Evolutionary conservation across 2,113 vertebrate genomes (phyloP).

Genomic region (Syngnathoides biaculeatus): DNA sequence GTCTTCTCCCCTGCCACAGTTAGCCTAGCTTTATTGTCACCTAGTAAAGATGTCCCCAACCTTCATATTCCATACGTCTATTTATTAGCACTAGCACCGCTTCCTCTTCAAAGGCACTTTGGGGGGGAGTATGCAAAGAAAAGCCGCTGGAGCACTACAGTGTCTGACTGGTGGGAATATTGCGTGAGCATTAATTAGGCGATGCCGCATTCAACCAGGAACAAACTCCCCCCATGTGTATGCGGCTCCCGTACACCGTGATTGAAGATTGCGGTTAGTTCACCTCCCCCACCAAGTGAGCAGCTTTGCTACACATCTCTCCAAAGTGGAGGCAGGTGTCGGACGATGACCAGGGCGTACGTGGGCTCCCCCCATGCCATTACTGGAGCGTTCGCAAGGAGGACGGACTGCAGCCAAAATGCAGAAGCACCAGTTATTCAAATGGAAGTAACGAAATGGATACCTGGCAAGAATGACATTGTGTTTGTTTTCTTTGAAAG

Average conservation of each 20-base stretch:
- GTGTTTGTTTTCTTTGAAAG: conserved; percentile 67
- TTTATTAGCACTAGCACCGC: conserved; percentile 35
- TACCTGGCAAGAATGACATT: conserved; percentile 66
- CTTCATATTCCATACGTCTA: conserved; percentile 39
- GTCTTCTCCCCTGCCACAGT: conserved; percentile 49
- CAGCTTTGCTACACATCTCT: conserved; percentile 64
- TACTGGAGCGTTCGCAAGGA: conserved; percentile 23
- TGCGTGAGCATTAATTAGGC: conserved; percentile 30
- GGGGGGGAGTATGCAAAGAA: conserved; percentile 18
- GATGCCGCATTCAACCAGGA: conserved; percentile 25
- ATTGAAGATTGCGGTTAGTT: conserved; percentile 63
- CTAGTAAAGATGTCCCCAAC: conserved; percentile 51
- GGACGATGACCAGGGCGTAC: conserved; percentile 68
- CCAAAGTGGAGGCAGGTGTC: conserved; percentile 64
- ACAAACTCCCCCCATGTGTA: conserved; percentile 36
- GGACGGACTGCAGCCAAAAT: background rate
- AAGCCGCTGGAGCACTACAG: conserved; percentile 32
- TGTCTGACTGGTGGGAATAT: conserved; percentile 31
- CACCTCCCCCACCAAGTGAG: conserved; percentile 51
- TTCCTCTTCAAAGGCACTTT: conserved; percentile 26
- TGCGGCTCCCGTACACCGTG: conserved; percentile 44
- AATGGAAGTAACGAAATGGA: conserved; percentile 69
- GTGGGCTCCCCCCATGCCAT: conserved; percentile 43
- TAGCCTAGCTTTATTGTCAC: conserved; percentile 55
- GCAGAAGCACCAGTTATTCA: conserved; percentile 57